phyloP scores from a whole-genome alignment of 2,888 invertebrate species.

The Phania funesta region DNA sequence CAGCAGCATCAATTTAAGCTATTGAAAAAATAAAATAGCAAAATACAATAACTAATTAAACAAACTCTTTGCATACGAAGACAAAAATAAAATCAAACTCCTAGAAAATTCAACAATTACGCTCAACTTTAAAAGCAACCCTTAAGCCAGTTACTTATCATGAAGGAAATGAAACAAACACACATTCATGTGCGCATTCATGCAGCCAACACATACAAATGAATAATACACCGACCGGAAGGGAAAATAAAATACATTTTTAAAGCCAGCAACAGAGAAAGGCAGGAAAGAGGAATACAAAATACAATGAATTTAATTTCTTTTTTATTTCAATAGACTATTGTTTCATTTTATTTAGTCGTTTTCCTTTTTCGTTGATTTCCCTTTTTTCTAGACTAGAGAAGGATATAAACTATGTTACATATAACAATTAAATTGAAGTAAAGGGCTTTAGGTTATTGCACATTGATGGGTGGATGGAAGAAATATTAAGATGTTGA shows the following conservation, averaged over 20 bases:
- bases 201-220: background rate
- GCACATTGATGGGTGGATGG: no score
- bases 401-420: no score
- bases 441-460: no score
- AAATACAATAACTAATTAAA: slow-evolving; percentile 34
- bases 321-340: background rate
- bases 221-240: background rate
- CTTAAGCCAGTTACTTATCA: slow-evolving; percentile 18
- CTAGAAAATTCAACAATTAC: slow-evolving; percentile 34
- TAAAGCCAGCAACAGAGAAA: background rate
- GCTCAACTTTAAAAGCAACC: slow-evolving; percentile 5
- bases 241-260: slow-evolving; percentile 16
- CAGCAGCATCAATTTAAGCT: background rate
- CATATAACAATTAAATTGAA: no score
- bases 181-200: background rate
- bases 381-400: no score
- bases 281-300: background rate
- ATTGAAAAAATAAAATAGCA: background rate
- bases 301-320: slow-evolving; percentile 3
- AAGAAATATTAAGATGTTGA: no score
- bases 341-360: background rate
- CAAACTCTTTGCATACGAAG: slow-evolving; percentile 22
- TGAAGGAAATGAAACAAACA: slow-evolving; percentile 13
- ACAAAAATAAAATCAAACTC: background rate
- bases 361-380: background rate